These are phyloP conservation scores for Indicator maculatus DNA, from an alignment of 2,113 vertebrate species.

Conservation along the genomic window DNA sequence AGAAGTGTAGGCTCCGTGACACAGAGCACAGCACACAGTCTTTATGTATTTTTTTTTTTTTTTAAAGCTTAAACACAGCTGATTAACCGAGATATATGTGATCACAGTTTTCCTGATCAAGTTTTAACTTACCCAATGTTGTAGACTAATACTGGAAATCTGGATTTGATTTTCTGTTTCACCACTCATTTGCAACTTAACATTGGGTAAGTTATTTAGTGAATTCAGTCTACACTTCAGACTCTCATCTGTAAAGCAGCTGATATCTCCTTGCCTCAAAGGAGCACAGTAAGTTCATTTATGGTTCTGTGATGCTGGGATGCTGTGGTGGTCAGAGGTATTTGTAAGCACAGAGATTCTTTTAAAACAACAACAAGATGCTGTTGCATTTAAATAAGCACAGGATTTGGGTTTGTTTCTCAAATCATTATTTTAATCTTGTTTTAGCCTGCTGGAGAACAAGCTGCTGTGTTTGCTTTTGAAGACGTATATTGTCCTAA, in stretches of 20 bases:
- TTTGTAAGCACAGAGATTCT: neutral
- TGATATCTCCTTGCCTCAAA: neutral
- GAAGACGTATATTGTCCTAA: neutral
- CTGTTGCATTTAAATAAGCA: neutral
- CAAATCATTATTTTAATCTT: neutral
- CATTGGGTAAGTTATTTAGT: neutral
- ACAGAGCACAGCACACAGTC: neutral
- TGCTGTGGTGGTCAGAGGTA: rapidly evolving
- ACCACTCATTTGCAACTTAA: neutral
- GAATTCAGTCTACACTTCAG: neutral
- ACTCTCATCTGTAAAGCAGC: neutral
- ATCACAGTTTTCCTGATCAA: neutral
- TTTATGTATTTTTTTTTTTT: neutral
- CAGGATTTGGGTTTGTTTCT: neutral
- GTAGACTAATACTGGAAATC: neutral
- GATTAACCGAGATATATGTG: neutral
- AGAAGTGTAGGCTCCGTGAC: neutral
- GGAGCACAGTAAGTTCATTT: neutral
- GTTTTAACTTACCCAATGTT: neutral
- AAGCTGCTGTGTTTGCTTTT: conserved; percentile 15
- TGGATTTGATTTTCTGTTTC: neutral
- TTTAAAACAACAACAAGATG: neutral
- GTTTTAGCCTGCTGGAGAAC: neutral
- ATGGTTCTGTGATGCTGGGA: neutral
- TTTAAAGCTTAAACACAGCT: neutral